These are phyloP conservation scores for Callochromis pleurospilus DNA, from an alignment of 2,113 vertebrate genomes.

Conservation along the genomic window DNA sequence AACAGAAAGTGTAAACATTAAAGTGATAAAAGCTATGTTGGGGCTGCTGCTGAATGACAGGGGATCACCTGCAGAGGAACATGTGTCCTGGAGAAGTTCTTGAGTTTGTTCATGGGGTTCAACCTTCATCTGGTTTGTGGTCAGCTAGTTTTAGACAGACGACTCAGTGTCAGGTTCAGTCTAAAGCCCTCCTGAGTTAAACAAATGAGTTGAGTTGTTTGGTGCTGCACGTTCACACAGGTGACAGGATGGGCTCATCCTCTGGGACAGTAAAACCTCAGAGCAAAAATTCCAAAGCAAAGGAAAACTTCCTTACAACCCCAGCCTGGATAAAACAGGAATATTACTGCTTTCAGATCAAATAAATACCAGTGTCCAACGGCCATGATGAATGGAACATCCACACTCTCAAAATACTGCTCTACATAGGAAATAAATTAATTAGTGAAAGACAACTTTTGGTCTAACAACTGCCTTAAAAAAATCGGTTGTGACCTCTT, in stretches of 20 bases:
- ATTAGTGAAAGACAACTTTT: neutral
- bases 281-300: neutral
- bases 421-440: rapidly evolving
- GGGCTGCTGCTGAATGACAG: neutral
- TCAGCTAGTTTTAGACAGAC: neutral
- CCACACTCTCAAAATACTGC: neutral
- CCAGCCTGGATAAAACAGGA: neutral
- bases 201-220: neutral
- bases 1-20: neutral
- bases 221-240: neutral
- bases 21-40: neutral
- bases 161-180: neutral
- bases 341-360: neutral
- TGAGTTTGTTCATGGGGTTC: neutral
- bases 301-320: neutral
- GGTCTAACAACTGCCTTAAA: neutral
- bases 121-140: neutral
- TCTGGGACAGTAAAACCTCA: neutral
- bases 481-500: neutral
- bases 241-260: neutral
- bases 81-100: neutral
- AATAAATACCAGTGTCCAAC: neutral
- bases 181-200: rapidly evolving
- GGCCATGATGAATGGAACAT: neutral
- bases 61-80: neutral